phyloP scores from a whole-genome alignment of 2,113 vertebrate species.

The Poeciliopsis occidentalis region DNA sequence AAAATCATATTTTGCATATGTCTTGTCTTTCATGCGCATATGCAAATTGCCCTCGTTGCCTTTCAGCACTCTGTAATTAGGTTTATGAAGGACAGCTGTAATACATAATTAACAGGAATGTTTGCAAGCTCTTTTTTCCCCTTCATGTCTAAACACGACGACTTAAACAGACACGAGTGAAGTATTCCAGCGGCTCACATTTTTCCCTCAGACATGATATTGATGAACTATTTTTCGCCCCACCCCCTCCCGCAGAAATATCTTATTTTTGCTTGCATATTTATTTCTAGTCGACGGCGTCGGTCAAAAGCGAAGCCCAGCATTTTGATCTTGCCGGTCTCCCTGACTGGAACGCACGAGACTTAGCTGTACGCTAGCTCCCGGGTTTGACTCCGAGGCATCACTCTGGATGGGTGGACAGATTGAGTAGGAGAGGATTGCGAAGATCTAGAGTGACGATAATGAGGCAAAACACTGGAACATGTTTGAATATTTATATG shows the following conservation, averaged over 20 bases:
- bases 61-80: slow-evolving; percentile 99
- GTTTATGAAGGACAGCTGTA: slow-evolving; percentile 99
- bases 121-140: slow-evolving; percentile 89
- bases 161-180: slow-evolving; percentile 83
- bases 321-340: slow-evolving; percentile 61
- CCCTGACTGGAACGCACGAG: slow-evolving; percentile 50
- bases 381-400: slow-evolving; percentile 68
- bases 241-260: slow-evolving; percentile 23
- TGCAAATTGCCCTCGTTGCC: slow-evolving; percentile 94
- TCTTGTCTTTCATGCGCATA: slow-evolving; percentile 95
- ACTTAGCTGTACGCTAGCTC: slow-evolving; percentile 58
- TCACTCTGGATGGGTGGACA: slow-evolving; percentile 63
- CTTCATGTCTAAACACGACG: slow-evolving; percentile 75
- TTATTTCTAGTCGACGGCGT: slow-evolving; percentile 66
- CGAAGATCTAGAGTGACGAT: slow-evolving; percentile 64
- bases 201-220: slow-evolving; percentile 55
- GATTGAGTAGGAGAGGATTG: slow-evolving; percentile 62
- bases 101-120: slow-evolving; percentile 99
- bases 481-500: slow-evolving; percentile 78
- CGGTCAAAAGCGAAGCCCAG: slow-evolving; percentile 51
- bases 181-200: slow-evolving; percentile 53
- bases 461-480: slow-evolving; percentile 67
- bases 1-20: slow-evolving; percentile 98
- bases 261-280: slow-evolving; percentile 67
- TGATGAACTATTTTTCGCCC: slow-evolving; percentile 41